Evolutionary conservation across 2,797 vertebrate species (phyloP).

Genomic region (Sciurus carolinensis): DNA sequence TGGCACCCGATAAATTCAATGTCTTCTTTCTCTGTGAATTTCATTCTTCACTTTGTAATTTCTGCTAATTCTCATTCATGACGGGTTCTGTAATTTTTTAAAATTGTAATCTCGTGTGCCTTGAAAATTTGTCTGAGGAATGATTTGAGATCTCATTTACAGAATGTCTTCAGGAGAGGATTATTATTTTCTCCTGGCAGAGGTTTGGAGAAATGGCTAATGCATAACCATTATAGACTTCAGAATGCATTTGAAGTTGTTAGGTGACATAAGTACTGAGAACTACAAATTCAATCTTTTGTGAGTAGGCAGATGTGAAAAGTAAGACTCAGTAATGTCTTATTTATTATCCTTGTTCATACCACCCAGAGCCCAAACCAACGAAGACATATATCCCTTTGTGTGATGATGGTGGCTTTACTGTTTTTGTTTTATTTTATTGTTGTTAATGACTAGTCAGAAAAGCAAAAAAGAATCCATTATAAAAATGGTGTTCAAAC

Average conservation of each 20-base stretch:
- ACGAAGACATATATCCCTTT: background rate
- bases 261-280: background rate
- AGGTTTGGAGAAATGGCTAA: background rate
- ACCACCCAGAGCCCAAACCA: background rate
- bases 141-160: constrained; percentile 16
- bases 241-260: background rate
- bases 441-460: background rate
- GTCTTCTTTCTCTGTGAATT: background rate
- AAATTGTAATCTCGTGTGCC: background rate
- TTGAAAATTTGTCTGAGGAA: background rate
- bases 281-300: background rate
- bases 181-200: background rate
- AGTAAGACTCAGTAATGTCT: background rate
- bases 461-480: background rate
- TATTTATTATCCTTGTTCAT: background rate
- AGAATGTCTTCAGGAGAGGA: background rate
- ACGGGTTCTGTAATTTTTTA: background rate
- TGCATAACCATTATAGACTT: background rate
- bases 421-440: background rate
- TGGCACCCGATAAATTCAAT: background rate
- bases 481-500: background rate
- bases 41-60: constrained; percentile 20
- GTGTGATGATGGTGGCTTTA: background rate
- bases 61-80: background rate
- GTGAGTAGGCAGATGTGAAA: background rate